A percentile compares a stretch with the other conserved stretches of the same genome.
phyloP scores from a whole-genome alignment of 2,888 invertebrate genomes.

The Tupiocoris notatus region DNA sequence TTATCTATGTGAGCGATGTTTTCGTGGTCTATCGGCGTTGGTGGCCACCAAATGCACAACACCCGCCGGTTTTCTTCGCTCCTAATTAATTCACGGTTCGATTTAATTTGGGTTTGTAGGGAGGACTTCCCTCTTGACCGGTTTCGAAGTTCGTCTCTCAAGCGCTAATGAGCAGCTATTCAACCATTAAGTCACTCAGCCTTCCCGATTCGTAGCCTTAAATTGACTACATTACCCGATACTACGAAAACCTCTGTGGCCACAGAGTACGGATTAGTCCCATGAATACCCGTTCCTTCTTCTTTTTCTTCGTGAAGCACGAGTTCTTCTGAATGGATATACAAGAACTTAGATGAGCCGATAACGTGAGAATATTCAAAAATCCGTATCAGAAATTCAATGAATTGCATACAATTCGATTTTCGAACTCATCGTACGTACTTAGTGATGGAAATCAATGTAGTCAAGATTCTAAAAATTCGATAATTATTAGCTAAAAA shows the following conservation, averaged over 20 bases:
- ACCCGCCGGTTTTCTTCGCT: background rate
- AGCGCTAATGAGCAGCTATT: constrained; percentile 19
- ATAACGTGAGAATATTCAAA: too few relatives aligned
- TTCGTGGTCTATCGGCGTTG: background rate
- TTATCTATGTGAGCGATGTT: background rate
- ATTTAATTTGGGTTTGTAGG: constrained; percentile 35
- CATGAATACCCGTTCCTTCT: too few relatives aligned
- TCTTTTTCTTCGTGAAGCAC: too few relatives aligned
- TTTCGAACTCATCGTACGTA: too few relatives aligned
- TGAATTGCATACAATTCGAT: too few relatives aligned
- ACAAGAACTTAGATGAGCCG: too few relatives aligned
- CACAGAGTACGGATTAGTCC: background rate
- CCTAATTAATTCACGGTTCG: constrained; percentile 40
- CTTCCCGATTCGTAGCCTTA: background rate
- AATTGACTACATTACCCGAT: background rate
- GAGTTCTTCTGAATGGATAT: too few relatives aligned
- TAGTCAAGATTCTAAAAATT: too few relatives aligned
- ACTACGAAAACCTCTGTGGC: background rate
- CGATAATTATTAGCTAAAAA: too few relatives aligned
- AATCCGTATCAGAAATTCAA: too few relatives aligned
- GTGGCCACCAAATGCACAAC: background rate
- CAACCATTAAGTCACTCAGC: background rate
- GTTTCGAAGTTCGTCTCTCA: constrained; percentile 10
- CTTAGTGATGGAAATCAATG: too few relatives aligned
- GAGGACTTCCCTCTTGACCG: too few relatives aligned